Conservation (phyloP, 2,797 vertebrate genomes). For the Simalia tracyae region DNA sequence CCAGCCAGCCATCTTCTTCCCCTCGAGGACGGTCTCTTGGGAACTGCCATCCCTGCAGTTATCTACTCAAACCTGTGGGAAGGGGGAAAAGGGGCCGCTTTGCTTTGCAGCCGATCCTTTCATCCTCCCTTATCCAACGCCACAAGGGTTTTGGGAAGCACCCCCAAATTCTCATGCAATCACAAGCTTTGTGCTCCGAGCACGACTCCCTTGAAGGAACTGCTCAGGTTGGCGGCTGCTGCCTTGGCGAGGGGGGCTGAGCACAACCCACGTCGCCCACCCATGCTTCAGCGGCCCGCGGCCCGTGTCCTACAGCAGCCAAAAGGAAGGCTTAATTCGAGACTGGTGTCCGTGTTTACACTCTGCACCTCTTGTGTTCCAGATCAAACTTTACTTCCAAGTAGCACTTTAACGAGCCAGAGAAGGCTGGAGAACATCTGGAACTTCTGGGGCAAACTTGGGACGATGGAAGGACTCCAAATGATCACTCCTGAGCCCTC, state of each 20-base stretch:
- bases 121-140: not conserved
- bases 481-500: not conserved
- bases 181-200: not conserved
- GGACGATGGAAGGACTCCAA: not conserved
- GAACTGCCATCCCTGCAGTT: not conserved
- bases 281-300: not conserved
- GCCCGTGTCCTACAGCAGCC: too few relatives aligned
- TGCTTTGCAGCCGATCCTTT: not conserved
- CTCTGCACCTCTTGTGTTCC: not conserved
- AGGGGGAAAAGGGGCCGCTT: fast-evolving
- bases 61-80: not conserved
- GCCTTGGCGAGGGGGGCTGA: not conserved
- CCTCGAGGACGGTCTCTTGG: not conserved
- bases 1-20: not conserved
- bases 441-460: not conserved
- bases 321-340: not conserved
- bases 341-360: not conserved
- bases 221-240: not conserved
- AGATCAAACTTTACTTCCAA: slow-evolving; percentile 13
- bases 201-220: not conserved
- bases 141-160: fast-evolving
- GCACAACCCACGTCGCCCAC: not conserved
- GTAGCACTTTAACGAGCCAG: slow-evolving; percentile 39
- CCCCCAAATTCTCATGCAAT: not conserved
- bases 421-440: not conserved